phyloP scores from a whole-genome alignment of 2,888 invertebrate genomes.

The Linnaemya vulpina region DNA sequence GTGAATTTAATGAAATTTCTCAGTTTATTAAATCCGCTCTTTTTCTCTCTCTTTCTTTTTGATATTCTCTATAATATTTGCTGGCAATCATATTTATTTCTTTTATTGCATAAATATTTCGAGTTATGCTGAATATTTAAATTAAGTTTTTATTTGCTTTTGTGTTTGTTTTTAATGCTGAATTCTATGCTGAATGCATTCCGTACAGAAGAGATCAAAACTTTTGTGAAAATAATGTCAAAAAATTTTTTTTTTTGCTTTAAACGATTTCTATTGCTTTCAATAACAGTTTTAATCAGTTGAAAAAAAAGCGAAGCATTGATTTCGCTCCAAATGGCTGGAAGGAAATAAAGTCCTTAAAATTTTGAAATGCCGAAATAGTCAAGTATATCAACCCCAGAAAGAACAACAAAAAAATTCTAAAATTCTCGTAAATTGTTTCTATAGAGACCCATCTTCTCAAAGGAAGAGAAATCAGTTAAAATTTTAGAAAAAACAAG shows the following conservation, averaged over 20 bases:
- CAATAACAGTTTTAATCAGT: no score
- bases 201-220: slow-evolving; percentile 4
- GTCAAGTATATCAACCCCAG: no score
- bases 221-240: background rate
- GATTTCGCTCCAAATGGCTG: no score
- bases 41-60: no score
- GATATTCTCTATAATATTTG: background rate
- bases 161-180: background rate
- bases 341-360: no score
- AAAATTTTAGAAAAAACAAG: no score
- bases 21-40: background rate
- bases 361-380: no score
- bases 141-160: background rate
- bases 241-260: background rate
- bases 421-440: no score
- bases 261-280: background rate
- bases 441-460: no score
- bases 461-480: no score
- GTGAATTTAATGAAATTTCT: background rate
- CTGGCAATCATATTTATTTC: slow-evolving; percentile 7
- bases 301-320: no score
- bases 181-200: slow-evolving; percentile 34
- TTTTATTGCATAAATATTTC: slow-evolving; percentile 24
- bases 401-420: no score
- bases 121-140: slow-evolving; percentile 28